Evolutionary conservation across 2,797 vertebrate genomes (phyloP), one percentile per base, ranked within the genome.

Genomic region (Enteromius mattozi): DNA sequence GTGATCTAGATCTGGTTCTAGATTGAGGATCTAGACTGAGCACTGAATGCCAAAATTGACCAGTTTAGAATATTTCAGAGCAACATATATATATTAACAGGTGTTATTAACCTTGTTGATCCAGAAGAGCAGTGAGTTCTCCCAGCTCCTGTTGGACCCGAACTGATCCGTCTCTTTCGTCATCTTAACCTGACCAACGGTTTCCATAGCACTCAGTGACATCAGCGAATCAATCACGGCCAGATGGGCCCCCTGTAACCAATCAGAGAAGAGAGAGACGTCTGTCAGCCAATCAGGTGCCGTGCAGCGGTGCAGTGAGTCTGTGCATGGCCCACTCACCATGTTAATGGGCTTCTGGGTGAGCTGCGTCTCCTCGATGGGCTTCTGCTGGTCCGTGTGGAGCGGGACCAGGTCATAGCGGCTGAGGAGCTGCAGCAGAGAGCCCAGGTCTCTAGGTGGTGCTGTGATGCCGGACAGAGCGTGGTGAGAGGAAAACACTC

Each of bases 181-280:
- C 88, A 96, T 94, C 21, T 94, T 95, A 61, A 96, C 92, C 56
- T 88, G 85, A 45, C 90, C 91, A 45, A 96, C 94, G 0, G 93
- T 93, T 88, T 96, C 95, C 68, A 94, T 92, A 51, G 96, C 94
- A 33, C 94, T 95, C 85, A 96, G 91, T 0, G 93, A 92, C 96
- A 98, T 98, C 88, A 98, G 91, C 0, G 96, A 92, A 33, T 98
- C 97, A 0, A 97, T 97, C 88, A 98, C 89, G 4, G 96, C 95
- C 0, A 97, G 91, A 89, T 98, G 97, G 24, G 96, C 94, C 42
- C 92, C 95, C 97, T 98, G 92, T 30, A 75, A 72, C 63, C 86
- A 87, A 72, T 83, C 72, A 88, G 40, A 83, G 45, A 27, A 33
- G 16, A 81, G 59, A n/a, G 9, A n/a, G 27, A 35, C 1, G 37